A percentile compares a stretch with the other conserved stretches of the same genome.
Evolutionary conservation across 2,888 invertebrate genomes (phyloP).

Genomic region (Ornithoptera alexandrae): DNA sequence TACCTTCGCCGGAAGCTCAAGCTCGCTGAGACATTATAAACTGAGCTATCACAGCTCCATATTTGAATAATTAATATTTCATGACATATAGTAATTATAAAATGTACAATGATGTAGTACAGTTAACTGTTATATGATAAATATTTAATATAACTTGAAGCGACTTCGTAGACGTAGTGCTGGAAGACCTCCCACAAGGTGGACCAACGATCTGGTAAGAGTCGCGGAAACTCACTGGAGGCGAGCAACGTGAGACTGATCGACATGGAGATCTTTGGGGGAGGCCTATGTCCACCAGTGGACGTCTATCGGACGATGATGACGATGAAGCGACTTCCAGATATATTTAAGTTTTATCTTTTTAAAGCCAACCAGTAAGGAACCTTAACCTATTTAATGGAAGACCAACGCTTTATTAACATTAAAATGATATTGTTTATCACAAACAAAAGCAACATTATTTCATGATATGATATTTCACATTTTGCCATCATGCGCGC

Average conservation of each 20-base stretch:
- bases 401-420: constrained; percentile 26
- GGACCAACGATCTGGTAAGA: no score
- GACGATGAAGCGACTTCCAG: no score
- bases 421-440: constrained; percentile 20
- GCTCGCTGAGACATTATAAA: no score
- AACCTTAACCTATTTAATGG: constrained; percentile 26
- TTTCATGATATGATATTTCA: constrained; percentile 13
- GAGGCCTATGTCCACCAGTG: no score
- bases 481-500: constrained; percentile 7
- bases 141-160: background rate
- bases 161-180: no score
- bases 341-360: background rate
- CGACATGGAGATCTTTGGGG: no score
- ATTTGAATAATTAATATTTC: background rate
- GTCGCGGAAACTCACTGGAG: no score
- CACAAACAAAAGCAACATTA: constrained; percentile 14
- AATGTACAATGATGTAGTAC: background rate
- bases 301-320: no score
- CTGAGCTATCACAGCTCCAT: no score
- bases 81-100: background rate
- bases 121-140: background rate
- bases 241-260: no score
- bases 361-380: constrained; percentile 10
- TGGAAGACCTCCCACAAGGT: no score
- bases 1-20: no score